A percentile compares a stretch with the other conserved stretches of the same genome.
These are phyloP conservation scores for Neostethus bicornis DNA, from an alignment of 2,797 vertebrate species.

Conservation along the genomic window DNA sequence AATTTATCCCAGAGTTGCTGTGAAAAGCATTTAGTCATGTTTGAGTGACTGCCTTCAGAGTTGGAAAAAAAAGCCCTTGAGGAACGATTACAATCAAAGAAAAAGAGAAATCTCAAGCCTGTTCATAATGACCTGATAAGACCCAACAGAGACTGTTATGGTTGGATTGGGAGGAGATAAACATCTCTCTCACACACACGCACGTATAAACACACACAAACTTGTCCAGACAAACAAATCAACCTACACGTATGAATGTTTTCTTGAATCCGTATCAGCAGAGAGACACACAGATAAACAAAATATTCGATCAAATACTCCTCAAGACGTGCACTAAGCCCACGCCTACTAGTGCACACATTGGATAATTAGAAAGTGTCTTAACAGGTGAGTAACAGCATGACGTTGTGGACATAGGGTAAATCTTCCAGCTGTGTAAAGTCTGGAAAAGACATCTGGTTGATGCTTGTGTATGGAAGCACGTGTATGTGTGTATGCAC, in stretches of 20 bases:
- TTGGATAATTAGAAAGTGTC: conserved; percentile 26
- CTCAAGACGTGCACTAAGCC: conserved; percentile 21
- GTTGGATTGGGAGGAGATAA: conserved; percentile 44
- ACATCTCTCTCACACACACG: conserved; percentile 24
- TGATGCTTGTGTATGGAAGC: too few relatives aligned
- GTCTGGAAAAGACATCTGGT: conserved; percentile 44
- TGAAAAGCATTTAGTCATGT: conserved; percentile 51
- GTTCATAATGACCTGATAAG: conserved; percentile 66
- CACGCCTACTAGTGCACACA: conserved; percentile 11
- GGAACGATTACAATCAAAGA: conserved; percentile 46
- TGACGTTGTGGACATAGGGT: conserved; percentile 39
- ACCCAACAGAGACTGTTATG: conserved; percentile 46
- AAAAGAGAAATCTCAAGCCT: conserved; percentile 57
- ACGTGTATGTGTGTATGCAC: conserved; percentile 10
- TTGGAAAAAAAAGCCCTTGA: conserved; percentile 42
- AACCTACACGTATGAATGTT: conserved; percentile 46
- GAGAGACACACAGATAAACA: conserved; percentile 42
- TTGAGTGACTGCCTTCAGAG: conserved; percentile 35
- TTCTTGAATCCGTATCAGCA: conserved; percentile 48
- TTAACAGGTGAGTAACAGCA: conserved; percentile 46
- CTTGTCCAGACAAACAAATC: conserved; percentile 42
- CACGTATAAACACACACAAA: conserved; percentile 1
- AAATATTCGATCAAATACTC: conserved; percentile 52
- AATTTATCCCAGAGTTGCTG: conserved; percentile 53
- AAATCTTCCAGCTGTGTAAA: conserved; percentile 67